Evolutionary conservation across 2,888 invertebrate genomes (phyloP), one percentile per base, ranked within the genome.

Genomic region (Cephus rjabovi): DNA sequence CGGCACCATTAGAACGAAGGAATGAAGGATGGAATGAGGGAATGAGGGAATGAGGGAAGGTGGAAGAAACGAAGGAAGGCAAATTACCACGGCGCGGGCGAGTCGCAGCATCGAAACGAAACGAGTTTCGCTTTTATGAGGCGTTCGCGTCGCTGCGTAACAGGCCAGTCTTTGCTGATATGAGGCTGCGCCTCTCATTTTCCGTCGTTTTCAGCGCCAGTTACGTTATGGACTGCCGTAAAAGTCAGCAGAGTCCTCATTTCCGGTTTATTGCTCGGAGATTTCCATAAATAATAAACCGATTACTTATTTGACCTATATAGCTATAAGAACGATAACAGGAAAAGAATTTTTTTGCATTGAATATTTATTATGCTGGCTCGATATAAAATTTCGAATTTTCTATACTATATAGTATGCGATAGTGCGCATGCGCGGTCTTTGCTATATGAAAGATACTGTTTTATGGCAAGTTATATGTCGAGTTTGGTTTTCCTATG

Each of bases 1-100:
- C 79, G 76, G 78, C 77, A 77, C 34, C 56, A 56, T 56, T 56
- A 56, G 56, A 56, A 23, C 56, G 23, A 56, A 56, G 23, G 56
- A 56, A 56, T 23, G 56, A 56, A 56, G 1, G 56, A 23, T 23
- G 56, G 56, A 56, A 56, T 6, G 56, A 40, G 15, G 40, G 40
- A 40, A 37, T 1, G 37, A 40, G 40, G 40, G 37, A 37, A 15
- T 6, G 40, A 23, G 56, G 56, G 56, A 81, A 78, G 73, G 69
- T 70, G 74, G 71, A 78, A 69, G 15, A 71, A 71, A 31, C 12
- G 71, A 12, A 31, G 31, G 71, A 71, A 71, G 34, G 71, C 71
- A 12, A 71, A 71, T 9, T 56, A 15, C 56, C 56, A 23, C 71
- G 12, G 12, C 4, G 15, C 31, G 31, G 12, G 12, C 1, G 15